Conservation (phyloP, 92 coral and sea anemone species). For the Palythoa heliodiscus region DNA sequence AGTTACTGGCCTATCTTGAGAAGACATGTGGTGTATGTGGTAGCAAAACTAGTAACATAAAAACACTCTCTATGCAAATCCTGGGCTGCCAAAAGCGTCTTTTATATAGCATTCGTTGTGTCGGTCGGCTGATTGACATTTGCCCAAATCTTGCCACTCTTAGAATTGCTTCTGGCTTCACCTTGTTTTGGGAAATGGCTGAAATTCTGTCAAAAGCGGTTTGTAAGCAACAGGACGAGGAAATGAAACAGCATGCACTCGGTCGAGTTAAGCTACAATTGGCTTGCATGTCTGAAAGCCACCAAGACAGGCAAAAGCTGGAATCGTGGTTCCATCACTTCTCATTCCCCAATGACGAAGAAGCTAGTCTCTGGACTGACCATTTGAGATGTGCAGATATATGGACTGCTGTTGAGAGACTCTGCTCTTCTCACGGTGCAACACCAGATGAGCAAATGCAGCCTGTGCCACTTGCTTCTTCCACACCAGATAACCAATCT, state of each 20-base stretch:
- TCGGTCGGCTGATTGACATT: constrained; percentile 12
- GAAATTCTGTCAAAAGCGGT: constrained; percentile 3
- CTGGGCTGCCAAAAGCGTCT: constrained; percentile 22
- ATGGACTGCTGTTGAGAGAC: constrained; percentile 11
- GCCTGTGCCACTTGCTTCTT: constrained; percentile 8
- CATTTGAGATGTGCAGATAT: constrained; percentile 15
- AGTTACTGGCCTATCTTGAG: constrained; percentile 5
- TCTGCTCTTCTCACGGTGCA: neutral
- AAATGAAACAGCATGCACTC: constrained; percentile 20
- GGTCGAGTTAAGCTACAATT: constrained; percentile 31
- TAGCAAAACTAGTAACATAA: neutral
- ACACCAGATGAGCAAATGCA: constrained; percentile 1
- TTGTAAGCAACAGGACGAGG: constrained; percentile 12
- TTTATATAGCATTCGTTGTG: neutral
- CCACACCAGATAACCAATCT: constrained; percentile 7
- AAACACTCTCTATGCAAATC: constrained; percentile 13
- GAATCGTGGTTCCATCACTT: constrained; percentile 25
- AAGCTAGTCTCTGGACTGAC: constrained; percentile 22
- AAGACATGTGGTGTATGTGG: neutral
- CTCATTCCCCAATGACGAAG: constrained; percentile 12
- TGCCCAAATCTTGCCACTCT: constrained; percentile 15
- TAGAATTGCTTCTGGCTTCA: constrained; percentile 13
- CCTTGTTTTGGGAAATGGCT: constrained; percentile 11
- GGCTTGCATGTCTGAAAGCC: constrained; percentile 16
- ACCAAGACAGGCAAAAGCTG: constrained; percentile 17